Conservation (phyloP, 2,888 invertebrate genomes). For the Mimas tiliae region DNA sequence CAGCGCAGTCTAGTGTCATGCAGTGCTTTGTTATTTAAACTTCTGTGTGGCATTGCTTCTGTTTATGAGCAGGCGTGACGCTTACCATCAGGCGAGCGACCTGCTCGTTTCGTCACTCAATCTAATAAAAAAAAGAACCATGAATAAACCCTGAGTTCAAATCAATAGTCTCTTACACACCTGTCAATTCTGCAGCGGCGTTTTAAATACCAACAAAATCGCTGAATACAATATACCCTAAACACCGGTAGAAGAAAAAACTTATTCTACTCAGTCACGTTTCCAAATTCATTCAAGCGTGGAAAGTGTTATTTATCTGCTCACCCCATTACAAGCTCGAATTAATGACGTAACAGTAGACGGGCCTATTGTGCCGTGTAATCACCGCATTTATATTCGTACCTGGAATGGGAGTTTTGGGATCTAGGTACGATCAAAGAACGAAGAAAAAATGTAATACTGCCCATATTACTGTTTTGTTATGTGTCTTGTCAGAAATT, state of each 20-base stretch:
- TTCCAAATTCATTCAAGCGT: slow-evolving; percentile 22
- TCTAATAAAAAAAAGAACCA: too few species aligned
- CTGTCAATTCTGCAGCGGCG: too few species aligned
- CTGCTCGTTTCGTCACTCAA: too few species aligned
- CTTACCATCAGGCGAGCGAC: too few species aligned
- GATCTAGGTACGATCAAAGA: background rate
- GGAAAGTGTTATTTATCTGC: slow-evolving; percentile 2
- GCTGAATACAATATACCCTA: too few species aligned
- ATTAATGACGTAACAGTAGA: background rate
- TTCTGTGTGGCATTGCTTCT: too few species aligned
- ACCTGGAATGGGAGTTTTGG: background rate
- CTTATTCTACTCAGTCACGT: background rate
- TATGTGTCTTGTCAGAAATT: background rate
- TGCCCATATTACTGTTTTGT: background rate
- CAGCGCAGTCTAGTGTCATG: too few species aligned
- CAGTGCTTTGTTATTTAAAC: too few species aligned
- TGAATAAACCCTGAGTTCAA: too few species aligned
- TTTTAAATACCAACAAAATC: too few species aligned
- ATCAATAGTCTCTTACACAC: too few species aligned
- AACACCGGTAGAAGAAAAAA: background rate
- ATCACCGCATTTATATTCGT: slow-evolving; percentile 12
- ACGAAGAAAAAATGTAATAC: background rate
- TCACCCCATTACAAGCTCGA: slow-evolving; percentile 16
- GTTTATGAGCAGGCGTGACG: too few species aligned
- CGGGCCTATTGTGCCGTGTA: slow-evolving; percentile 7